Evolutionary conservation across 2,888 invertebrate genomes (phyloP), one percentile per base, ranked within the genome.

Genomic region (Lutraria lutraria): DNA sequence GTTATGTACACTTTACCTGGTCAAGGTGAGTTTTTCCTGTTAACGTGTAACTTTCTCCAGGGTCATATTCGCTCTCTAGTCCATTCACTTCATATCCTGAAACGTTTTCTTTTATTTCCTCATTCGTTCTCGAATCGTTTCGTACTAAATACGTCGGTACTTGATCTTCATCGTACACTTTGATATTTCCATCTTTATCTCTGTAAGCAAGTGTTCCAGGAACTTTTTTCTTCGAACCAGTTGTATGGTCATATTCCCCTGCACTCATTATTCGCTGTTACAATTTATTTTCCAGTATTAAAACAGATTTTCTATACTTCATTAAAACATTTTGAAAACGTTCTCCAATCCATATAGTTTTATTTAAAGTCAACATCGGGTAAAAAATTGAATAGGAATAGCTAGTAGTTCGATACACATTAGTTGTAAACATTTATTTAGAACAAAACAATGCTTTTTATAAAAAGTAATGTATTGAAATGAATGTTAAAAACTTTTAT

Each of bases 111-210:
- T n/a, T 34, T 34, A 16, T n/a, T 15, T 43, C 25, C 21, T 53
- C 34, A 19, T 52, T 83, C 10, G 85, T 31, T 8, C 29, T 72
- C 15, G 56, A 56, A 34, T 63, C 81, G 34, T 82, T 56, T 29
- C 81, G 83, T 25, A 87, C 85, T 76, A 80, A 83, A 2, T 86
- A 76, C 10, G 80, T 81, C 12, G 90, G 90, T 4, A 19, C 90
- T 13, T 60, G 31, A 12, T 87, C 90, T 19, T 88, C 63, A 8
- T 68, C 72, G 76, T 90, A 90, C 0, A 83, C 13, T 54, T 87
- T 80, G 12, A 90, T 83, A 8, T 56, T 90, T 12, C 88, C 90
- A 29, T 87, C 88, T 31, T 79, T 85, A 82, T 90, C 88, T 82
- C 90, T 76, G 60, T 87, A 90, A 0, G 88, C 90, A 16, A 90